Base-by-base conservation (phyloP, 2,888 invertebrate genomes). In the Sthenelais limicola region DNA sequence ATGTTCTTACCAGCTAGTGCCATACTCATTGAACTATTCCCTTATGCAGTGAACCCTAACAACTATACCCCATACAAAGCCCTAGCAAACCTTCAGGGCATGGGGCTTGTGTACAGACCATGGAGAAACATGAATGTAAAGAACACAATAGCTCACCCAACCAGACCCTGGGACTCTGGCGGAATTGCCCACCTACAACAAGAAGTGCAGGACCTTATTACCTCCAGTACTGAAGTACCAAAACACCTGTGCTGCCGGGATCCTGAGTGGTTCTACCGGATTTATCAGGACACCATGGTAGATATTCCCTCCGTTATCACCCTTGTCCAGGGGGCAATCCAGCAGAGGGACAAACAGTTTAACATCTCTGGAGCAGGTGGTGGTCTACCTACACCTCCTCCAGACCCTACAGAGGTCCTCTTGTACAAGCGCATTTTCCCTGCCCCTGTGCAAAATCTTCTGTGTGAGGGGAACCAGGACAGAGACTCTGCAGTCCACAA, bases 261-360 rank as follows among this genome's bases (percentile, higher is more conserved):
- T 78, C 88, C 89, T 2, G 84, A 84, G 2, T 90, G 89, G 88
- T 80, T 90, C 49, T 90, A 85, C 79, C 84, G 89, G 72, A 89
- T 90, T 77, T 90, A 89, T 80, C 90, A 90, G 80, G 90, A 90
- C 77, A 90, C 90, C 1, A 47, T 80, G 18, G 88, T 90, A 0
- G 86, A 89, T 76, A 75, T 82, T 33, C 49, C 43, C 9, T 70
- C 76, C 33, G 74, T 87, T 24, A 52, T 80, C 21, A 49, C 70
- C 21, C 67, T 85, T 28, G 73, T 82, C 18, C 54, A 73, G 58
- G 47, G 32, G 18, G 78, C 79, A 26, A 24, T 81, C 7, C 70
- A 72, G n/a, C 66, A 58, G 48, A n/a, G 43, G 9, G 66, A 67
- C 30, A 51, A 67, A n/a, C 54, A 38, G n/a, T 43, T 54, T 18